Evolutionary conservation across 2,888 invertebrate species (phyloP).

Genomic region (Ametastegia equiseti): DNA sequence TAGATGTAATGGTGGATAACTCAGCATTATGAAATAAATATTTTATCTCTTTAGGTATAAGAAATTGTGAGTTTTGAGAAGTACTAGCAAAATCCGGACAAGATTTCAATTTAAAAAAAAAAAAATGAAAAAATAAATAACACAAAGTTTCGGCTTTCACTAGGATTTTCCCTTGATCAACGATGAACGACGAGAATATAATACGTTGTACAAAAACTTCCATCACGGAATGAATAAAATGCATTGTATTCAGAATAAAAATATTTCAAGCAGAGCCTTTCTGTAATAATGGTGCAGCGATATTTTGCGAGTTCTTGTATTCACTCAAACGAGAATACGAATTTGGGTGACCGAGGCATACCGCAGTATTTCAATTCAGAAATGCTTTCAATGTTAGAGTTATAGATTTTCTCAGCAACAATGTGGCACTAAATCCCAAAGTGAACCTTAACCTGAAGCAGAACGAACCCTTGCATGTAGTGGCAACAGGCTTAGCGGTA

Average conservation of each 20-base stretch:
- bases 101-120: too few species aligned
- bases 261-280: background rate
- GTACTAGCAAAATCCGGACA: too few species aligned
- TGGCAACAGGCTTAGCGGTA: background rate
- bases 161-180: too few species aligned
- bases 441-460: conserved; percentile 13
- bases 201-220: too few species aligned
- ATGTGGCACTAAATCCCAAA: conserved; percentile 19
- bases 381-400: conserved; percentile 11
- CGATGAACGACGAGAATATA: too few species aligned
- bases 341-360: background rate
- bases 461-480: background rate
- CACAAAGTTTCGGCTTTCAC: too few species aligned
- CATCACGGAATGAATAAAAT: background rate
- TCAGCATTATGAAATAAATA: too few species aligned
- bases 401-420: background rate
- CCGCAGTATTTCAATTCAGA: background rate
- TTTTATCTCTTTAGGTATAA: too few species aligned
- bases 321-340: background rate
- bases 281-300: background rate
- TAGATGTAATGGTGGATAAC: too few species aligned
- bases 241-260: background rate
- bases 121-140: too few species aligned
- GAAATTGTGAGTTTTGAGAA: too few species aligned
- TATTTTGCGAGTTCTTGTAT: background rate